Percentiles rank a stretch among this genome's conserved stretches.
These are phyloP conservation scores for Littorina saxatilis DNA, from an alignment of 1,140 invertebrate species.

Conservation along the genomic window DNA sequence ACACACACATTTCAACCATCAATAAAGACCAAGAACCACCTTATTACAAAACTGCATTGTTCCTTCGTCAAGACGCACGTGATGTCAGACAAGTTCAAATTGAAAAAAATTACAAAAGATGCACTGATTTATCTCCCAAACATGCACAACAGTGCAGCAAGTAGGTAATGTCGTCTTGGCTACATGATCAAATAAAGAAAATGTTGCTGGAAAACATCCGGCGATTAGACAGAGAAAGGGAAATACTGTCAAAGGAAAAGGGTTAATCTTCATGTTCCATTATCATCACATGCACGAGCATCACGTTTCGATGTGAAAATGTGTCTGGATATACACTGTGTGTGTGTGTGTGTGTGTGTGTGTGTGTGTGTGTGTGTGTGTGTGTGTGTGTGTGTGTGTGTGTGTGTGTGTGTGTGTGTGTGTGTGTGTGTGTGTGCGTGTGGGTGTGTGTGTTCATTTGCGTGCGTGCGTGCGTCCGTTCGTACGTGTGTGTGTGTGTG, in stretches of 20 bases:
- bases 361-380: too few relatives aligned
- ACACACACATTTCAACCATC: background rate
- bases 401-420: background rate
- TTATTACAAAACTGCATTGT: too few relatives aligned
- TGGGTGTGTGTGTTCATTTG: background rate
- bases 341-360: too few relatives aligned
- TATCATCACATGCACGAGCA: too few relatives aligned
- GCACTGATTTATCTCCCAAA: background rate
- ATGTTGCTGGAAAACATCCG: background rate
- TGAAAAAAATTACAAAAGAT: background rate
- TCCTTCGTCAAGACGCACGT: background rate
- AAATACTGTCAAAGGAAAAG: background rate
- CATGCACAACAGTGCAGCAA: background rate
- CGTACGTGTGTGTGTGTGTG: background rate
- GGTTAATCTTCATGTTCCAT: too few relatives aligned
- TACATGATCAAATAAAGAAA: background rate
- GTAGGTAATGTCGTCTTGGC: background rate
- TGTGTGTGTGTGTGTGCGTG: conserved; percentile 14
- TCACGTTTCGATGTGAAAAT: background rate
- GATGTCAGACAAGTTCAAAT: background rate
- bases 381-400: background rate
- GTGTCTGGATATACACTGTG: background rate
- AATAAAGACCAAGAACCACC: background rate
- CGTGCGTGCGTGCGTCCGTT: background rate
- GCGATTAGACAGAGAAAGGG: background rate